phyloP scores from a whole-genome alignment of 2,888 invertebrate species.

The Leucania comma region DNA sequence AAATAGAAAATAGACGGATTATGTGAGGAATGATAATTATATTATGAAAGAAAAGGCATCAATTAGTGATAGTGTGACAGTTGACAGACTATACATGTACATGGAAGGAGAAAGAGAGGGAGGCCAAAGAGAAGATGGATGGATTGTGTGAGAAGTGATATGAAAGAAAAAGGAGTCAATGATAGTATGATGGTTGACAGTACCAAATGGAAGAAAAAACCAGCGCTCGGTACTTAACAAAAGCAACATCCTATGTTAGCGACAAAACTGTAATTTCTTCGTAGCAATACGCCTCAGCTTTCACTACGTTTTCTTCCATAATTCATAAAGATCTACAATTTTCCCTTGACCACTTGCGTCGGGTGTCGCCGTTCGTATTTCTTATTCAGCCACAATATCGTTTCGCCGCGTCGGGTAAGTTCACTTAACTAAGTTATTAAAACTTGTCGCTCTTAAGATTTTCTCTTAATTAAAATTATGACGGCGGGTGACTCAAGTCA shows the following conservation, averaged over 20 bases:
- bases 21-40: no score
- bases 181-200: no score
- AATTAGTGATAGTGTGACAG: no score
- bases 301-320: background rate
- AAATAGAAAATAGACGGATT: no score
- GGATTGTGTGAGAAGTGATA: no score
- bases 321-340: conserved; percentile 18
- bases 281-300: background rate
- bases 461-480: conserved; percentile 74
- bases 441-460: conserved; percentile 66
- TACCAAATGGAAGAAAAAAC: no score
- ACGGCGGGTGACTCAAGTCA: conserved; percentile 56
- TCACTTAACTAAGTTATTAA: conserved; percentile 70
- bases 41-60: no score
- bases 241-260: background rate
- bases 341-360: conserved; percentile 33
- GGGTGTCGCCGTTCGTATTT: conserved; percentile 19
- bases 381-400: conserved; percentile 46
- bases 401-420: conserved; percentile 53
- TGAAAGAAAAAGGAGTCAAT: no score
- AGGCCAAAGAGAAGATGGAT: no score
- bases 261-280: background rate
- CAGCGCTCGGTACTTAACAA: background rate
- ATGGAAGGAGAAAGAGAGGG: no score
- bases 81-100: no score